Conservation (phyloP, 1,140 invertebrate species). For the Brachionus asplanchnoidis region DNA sequence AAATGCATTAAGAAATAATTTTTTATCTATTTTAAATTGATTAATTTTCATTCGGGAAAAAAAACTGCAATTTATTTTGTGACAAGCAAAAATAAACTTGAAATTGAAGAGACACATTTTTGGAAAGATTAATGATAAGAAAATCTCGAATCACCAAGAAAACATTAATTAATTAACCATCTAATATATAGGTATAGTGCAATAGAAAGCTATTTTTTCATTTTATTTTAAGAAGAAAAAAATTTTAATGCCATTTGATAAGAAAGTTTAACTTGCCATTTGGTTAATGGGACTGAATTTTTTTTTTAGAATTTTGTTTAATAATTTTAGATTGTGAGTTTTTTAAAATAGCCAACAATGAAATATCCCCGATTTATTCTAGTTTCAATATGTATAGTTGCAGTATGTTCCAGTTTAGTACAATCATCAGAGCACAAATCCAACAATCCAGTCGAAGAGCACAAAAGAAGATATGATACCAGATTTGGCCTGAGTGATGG, state of each 20-base stretch:
- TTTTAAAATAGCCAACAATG: not conserved
- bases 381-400: not conserved
- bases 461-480: not conserved
- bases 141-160: not conserved
- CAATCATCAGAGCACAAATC: not conserved
- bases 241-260: not conserved
- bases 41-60: not conserved
- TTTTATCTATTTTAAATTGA: not conserved
- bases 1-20: not conserved
- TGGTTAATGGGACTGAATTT: not conserved
- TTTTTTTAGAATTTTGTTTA: not conserved
- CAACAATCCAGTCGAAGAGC: not conserved
- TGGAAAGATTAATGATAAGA: not conserved
- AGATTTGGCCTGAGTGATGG: not conserved
- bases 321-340: not conserved
- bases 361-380: not conserved
- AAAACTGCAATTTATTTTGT: slow-evolving; percentile 3
- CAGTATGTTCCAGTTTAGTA: not conserved
- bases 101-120: not conserved
- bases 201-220: not conserved
- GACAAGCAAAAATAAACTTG: slow-evolving; percentile 1
- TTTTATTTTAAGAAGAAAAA: not conserved
- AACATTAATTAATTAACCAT: not conserved
- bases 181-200: not conserved
- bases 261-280: not conserved